Evolutionary conservation across 2,797 vertebrate species (phyloP).

Genomic region (Anableps anableps): DNA sequence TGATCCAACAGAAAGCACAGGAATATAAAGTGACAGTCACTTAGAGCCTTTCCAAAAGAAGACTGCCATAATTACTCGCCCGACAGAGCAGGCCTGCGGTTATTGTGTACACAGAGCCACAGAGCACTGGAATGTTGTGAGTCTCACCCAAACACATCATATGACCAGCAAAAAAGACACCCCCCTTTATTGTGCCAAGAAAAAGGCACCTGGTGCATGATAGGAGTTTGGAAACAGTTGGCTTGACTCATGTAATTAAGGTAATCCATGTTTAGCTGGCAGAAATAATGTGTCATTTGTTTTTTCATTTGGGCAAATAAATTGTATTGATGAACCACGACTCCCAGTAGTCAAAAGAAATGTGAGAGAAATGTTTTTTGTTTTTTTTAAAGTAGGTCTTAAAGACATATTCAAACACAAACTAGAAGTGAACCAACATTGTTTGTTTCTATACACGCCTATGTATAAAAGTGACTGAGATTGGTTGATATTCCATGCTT

Average conservation of each 20-base stretch:
- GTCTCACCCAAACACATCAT: conserved; percentile 45
- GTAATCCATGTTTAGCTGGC: conserved; percentile 1
- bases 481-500: too few species aligned
- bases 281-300: conserved; percentile 9
- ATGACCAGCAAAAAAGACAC: conserved; percentile 18
- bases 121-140: conserved; percentile 59
- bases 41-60: conserved; percentile 11
- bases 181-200: not conserved
- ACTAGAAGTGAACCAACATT: not conserved
- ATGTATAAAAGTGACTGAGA: too few species aligned
- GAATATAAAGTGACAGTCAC: conserved; percentile 23
- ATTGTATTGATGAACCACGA: not conserved
- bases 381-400: too few species aligned
- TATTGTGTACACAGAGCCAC: conserved; percentile 53
- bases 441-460: too few species aligned
- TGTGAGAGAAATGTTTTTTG: too few species aligned
- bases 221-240: conserved; percentile 7
- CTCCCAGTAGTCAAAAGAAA: not conserved
- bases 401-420: not conserved
- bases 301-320: not conserved
- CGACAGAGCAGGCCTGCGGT: conserved; percentile 35
- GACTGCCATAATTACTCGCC: conserved; percentile 39
- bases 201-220: conserved; percentile 16
- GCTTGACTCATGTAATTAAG: conserved; percentile 7
- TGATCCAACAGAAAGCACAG: conserved; percentile 11